Conservation (phyloP, 2,888 invertebrate species). For the Tenthredo notha region DNA sequence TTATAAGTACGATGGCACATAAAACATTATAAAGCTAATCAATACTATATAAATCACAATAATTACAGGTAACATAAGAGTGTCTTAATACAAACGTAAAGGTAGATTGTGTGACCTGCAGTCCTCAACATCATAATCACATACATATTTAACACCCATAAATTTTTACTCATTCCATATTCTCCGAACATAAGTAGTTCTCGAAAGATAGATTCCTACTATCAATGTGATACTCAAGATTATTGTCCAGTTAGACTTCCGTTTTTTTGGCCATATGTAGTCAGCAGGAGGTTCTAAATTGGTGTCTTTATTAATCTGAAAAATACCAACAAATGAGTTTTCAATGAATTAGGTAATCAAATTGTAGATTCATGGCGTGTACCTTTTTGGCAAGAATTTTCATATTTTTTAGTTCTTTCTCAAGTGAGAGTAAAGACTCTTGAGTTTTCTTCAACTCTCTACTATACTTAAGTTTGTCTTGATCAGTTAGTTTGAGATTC, state of each 20-base stretch:
- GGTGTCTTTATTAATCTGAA: constrained; percentile 66
- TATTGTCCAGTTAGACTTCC: constrained; percentile 64
- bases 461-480: constrained; percentile 60
- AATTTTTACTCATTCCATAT: constrained; percentile 62
- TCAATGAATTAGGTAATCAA: not conserved
- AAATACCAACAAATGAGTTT: not conserved
- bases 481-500: constrained; percentile 55
- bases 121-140: constrained; percentile 30
- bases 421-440: constrained; percentile 60
- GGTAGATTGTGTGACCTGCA: constrained; percentile 17
- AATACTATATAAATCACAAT: constrained; percentile 29
- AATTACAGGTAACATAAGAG: constrained; percentile 33
- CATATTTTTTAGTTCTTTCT: constrained; percentile 63
- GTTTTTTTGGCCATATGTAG: constrained; percentile 66
- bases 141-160: not conserved
- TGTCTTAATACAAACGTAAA: constrained; percentile 31
- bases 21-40: constrained; percentile 26
- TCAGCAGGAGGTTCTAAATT: constrained; percentile 64
- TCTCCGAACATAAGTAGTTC: constrained; percentile 63
- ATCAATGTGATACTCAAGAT: constrained; percentile 64
- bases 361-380: constrained; percentile 3
- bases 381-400: constrained; percentile 64
- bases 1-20: constrained; percentile 25
- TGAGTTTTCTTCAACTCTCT: constrained; percentile 63
- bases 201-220: constrained; percentile 67